Base-by-base conservation (phyloP, 53 echinoderm and acorn worm species). In the Paelopatides confundens region DNA sequence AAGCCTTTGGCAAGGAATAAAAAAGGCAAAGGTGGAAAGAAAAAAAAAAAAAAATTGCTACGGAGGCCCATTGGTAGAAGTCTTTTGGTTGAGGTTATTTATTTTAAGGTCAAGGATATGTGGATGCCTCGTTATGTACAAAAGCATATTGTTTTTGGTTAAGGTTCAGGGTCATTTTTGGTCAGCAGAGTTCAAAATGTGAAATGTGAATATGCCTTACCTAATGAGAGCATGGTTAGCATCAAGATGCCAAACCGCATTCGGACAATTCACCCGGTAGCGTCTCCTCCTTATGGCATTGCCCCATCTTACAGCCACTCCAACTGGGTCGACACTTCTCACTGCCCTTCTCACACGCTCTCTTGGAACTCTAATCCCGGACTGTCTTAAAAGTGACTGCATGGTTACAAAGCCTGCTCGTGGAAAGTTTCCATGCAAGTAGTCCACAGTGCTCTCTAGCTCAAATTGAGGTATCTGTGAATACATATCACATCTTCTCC, bases 231-330 rank as follows among this genome's bases (percentile, higher is more conserved):
- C 86, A 86, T 86, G 86, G 35, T 86, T 71, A 31, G 65, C 71
- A 86, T 86, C 86, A 5, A 86, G 38, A 21, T 86, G 86, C 86
- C 86, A 86, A 0, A 86, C 34, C 5, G 51, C 32, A 86, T 86
- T 86, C 1, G 86, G n/a, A n/a, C n/a, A n/a, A n/a, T n/a, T n/a
- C n/a, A n/a, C n/a, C n/a, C n/a, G n/a, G n/a, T n/a, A n/a, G 34
- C 53, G 49, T 3, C 86, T 36, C 35, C 86, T 49, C 51, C 36
- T 43, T 15, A 86, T 71, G 0, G 86, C 71, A 35, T 32, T 35
- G 31, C 86, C 33, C 86, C 86, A 86, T 8, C 86, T 1, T 0
- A 71, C 30, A 1, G 86, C 71, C 1, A 70, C 71, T 31, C 86
- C 86, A 53, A 31, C 86, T 0, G 86, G 86, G n/a, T 86, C 86